Percentiles rank a stretch among this genome's conserved stretches.
These are phyloP conservation scores for Falco peregrinus DNA, from an alignment of 2,797 vertebrate genomes.

Conservation along the genomic window DNA sequence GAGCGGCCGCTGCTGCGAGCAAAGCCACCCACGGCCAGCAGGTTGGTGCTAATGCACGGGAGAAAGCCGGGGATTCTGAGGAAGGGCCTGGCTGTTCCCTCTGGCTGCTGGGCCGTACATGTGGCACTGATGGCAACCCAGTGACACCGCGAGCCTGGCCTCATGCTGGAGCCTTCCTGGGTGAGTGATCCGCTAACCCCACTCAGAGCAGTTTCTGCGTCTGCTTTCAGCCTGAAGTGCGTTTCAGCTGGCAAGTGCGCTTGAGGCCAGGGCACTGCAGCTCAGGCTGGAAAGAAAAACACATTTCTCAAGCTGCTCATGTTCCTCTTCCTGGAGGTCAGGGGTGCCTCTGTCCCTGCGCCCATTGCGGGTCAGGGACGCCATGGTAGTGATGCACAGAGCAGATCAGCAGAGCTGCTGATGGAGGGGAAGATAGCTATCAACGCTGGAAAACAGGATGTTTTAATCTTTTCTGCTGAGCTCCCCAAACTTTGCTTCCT, in stretches of 20 bases:
- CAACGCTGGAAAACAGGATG: background rate
- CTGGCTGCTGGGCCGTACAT: background rate
- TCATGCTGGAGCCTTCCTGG: background rate
- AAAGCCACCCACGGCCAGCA: background rate
- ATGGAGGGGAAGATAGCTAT: background rate
- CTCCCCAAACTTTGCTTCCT: background rate
- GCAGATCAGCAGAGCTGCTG: background rate
- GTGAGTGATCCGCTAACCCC: background rate
- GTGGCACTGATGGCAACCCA: background rate
- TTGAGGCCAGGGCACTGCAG: background rate
- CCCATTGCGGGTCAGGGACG: background rate
- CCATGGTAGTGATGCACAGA: background rate
- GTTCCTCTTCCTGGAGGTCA: background rate
- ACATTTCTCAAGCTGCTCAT: fast-evolving
- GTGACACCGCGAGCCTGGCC: background rate
- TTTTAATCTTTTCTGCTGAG: background rate
- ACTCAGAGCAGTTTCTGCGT: background rate
- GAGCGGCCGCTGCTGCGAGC: background rate
- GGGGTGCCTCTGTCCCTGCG: background rate
- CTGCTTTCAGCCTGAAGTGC: background rate
- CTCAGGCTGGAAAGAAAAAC: background rate
- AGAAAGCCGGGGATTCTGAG: background rate
- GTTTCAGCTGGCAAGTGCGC: background rate
- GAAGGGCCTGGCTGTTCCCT: background rate
- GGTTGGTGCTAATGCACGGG: background rate